A percentile compares a stretch with the other conserved stretches of the same genome.
phyloP scores from a whole-genome alignment of 2,797 vertebrate genomes.

The Onychomys torridus region DNA sequence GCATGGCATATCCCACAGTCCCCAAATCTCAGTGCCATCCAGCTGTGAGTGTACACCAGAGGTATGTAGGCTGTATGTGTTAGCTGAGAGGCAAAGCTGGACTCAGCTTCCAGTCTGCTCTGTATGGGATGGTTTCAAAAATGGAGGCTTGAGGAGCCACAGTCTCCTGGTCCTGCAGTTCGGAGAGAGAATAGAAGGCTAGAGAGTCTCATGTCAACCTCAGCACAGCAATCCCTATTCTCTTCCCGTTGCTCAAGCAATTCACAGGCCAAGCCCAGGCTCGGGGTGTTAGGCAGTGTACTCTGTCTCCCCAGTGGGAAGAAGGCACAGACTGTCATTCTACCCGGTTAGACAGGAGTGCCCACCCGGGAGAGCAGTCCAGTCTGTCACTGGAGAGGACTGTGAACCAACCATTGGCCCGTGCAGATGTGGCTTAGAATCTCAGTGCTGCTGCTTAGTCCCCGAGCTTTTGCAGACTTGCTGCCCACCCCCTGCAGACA shows the following conservation, averaged over 20 bases:
- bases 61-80: not conserved
- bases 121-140: not conserved
- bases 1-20: not conserved
- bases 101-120: not conserved
- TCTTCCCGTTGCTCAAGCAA: not conserved
- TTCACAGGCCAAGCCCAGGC: not conserved
- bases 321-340: not conserved
- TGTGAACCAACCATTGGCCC: not conserved
- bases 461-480: slow-evolving; percentile 11
- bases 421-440: slow-evolving; percentile 27
- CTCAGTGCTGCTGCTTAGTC: not conserved
- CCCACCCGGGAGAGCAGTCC: not conserved
- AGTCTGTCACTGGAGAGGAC: not conserved
- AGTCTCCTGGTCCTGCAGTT: not conserved
- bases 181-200: not conserved
- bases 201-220: not conserved
- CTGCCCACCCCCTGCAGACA: not conserved
- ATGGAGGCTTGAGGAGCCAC: not conserved
- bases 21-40: not conserved
- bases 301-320: not conserved
- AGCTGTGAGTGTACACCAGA: not conserved
- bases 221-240: not conserved
- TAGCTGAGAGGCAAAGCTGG: not conserved
- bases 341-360: not conserved
- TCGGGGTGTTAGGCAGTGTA: not conserved